Evolutionary conservation across 2,113 vertebrate species (phyloP), one percentile per base, ranked within the genome.

Genomic region (Catharus minimus): DNA sequence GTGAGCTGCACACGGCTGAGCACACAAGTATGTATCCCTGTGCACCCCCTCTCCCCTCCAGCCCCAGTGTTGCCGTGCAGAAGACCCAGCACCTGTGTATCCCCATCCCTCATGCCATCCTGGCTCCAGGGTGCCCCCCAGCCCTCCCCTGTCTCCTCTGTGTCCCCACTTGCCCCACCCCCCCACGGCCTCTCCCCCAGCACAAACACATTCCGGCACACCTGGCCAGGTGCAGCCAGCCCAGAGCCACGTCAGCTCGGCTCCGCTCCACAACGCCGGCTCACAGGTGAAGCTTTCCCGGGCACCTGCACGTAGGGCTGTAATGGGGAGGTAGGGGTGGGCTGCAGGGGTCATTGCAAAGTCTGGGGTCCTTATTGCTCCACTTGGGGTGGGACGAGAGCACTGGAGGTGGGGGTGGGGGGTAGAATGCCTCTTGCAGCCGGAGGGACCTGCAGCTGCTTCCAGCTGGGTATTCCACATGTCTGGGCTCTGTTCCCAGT

Each of bases 211-310:
- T 94, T 94, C 95, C 83, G 83, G 77, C 84, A 90, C 93, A 90
- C 84, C 62, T 55, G 12, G 61, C 73, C 22, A 3, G 58, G 89
- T 28, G 84, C 71, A 75, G 79, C 65, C 75, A 75, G 87, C 89
- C 64, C 86, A 95, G 79, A 73, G 96, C 94, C 96, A 97, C 95
- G 96, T 97, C 96, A 96, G 95, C 96, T 88, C 86, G 1, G 64
- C 85, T 86, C 66, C 11, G 38, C 88, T 95, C 64, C 82, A 27
- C 39, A 19, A 32, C 28, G 5, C 77, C 15, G 1, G 52, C 82
- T 47, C 60, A 23, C 83, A 90, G 94, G 95, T 90, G 90, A 94
- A 93, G 69, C 26, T n/a, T 60, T 88, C 58, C 61, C 1, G 67
- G 81, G 73, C n/a, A 53, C 56, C 75, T 26, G 41, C 26, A 0